These are phyloP conservation scores for Melopsittacus undulatus DNA, from an alignment of 2,797 vertebrate genomes.

Conservation along the genomic window DNA sequence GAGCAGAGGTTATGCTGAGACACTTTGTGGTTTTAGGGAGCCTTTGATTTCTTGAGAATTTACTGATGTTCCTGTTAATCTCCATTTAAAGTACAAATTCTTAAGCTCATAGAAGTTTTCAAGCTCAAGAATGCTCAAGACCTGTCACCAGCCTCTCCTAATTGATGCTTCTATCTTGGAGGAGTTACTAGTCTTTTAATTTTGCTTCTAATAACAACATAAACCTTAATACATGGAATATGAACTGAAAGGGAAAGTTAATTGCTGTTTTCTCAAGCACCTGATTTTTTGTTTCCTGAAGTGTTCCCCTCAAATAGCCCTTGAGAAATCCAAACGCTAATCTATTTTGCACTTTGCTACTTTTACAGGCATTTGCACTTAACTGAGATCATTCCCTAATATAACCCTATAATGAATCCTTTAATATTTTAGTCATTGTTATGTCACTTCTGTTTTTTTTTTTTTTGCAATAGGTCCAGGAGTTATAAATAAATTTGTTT, in stretches of 20 bases:
- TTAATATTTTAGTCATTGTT: background rate
- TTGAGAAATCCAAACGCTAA: background rate
- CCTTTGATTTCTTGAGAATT: background rate
- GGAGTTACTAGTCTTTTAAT: background rate
- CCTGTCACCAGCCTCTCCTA: background rate
- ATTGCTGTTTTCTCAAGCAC: background rate
- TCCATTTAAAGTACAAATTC: background rate
- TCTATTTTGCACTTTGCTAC: background rate
- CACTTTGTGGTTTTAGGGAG: background rate
- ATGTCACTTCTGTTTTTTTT: background rate
- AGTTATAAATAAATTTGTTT: background rate
- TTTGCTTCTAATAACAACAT: background rate
- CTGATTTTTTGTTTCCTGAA: background rate
- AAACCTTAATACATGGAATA: background rate
- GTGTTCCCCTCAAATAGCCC: background rate
- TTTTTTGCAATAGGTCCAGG: background rate
- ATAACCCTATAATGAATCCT: background rate
- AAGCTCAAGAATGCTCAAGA: background rate
- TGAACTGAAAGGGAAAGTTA: conserved; percentile 6
- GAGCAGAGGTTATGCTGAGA: background rate
- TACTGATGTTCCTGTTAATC: background rate
- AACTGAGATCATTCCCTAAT: background rate
- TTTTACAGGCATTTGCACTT: conserved; percentile 1
- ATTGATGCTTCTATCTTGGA: background rate
- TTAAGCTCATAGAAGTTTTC: background rate